Evolutionary conservation across 2,888 invertebrate genomes (phyloP).

Genomic region (Trileptium ribeirensis): DNA sequence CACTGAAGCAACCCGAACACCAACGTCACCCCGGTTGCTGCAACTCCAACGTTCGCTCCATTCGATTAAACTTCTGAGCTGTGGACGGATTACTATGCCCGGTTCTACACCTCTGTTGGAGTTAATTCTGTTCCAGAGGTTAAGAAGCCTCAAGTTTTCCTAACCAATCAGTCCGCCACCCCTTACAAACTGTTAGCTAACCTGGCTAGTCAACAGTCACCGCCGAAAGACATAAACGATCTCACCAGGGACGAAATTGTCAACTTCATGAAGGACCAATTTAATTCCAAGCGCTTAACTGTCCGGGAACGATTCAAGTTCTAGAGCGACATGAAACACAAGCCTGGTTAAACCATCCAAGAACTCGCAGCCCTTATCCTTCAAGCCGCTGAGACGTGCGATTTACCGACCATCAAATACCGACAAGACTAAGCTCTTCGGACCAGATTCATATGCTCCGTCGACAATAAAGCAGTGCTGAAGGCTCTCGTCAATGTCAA

Average conservation of each 20-base stretch:
- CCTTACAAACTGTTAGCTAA: background rate
- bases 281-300: conserved; percentile 28
- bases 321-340: conserved; percentile 32
- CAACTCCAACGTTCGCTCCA: no score
- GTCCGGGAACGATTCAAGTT: conserved; percentile 31
- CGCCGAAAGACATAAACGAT: conserved; percentile 1
- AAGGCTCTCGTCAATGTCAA: conserved; percentile 33
- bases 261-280: conserved; percentile 25
- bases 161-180: background rate
- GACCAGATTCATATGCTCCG: conserved; percentile 26
- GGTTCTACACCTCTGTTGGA: background rate
- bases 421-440: background rate
- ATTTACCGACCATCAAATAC: conserved; percentile 23
- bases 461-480: conserved; percentile 28
- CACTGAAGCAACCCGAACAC: no score
- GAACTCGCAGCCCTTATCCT: conserved; percentile 29
- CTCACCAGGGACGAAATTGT: conserved; percentile 5
- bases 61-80: background rate
- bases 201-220: background rate
- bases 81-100: background rate
- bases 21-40: no score
- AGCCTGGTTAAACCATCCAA: conserved; percentile 34
- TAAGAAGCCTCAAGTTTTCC: background rate
- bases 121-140: background rate
- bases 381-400: conserved; percentile 33